Base-by-base conservation (phyloP, 2,797 vertebrate genomes). In the Astyanax mexicanus region DNA sequence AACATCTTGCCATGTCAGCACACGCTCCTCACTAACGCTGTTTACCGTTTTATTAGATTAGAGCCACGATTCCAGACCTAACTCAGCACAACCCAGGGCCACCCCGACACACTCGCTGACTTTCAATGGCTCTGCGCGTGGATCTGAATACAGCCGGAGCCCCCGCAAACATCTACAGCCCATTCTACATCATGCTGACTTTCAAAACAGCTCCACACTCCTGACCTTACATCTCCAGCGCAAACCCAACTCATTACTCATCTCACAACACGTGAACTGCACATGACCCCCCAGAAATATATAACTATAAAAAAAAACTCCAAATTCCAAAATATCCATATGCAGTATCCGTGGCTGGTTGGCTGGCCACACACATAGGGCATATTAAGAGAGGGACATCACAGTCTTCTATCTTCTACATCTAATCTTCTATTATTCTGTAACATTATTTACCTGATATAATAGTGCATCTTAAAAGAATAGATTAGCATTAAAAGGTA, bases 11-110 rank as follows among this genome's bases (percentile, higher is more conserved):
- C 11, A 23, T 25, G 66, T 82, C 83, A 83, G 81, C 84, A 74
- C 25, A 52, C 51, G 54, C 49, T 47, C 49, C 77, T 75, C 62
- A 42, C 73, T 77, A 84, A 81, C 58, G 29, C 62, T 78, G 45
- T 83, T 83, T 81, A 74, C 52, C 7, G 23, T 67, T 74, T 72
- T 74, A 84, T 84, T 82, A 71, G 64, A 83, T 84, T 66, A 82
- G 52, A 10, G 13, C 57, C 42, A 57, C 55, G 44, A 62, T 55
- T 73, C 74, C 64, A 72, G 60, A 65, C 79, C 77, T 70, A 79
- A 78, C 77, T 83, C 80, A 83, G 81, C 81, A 77, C 47, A 80
- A 73, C 17, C 19, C 32, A 37, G 57, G 32, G 29, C 49, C 68
- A 74, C 47, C 70, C 37, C 1, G 1, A 9, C 37, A 42, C 25